These are phyloP conservation scores for Venturia canescens DNA, from an alignment of 1,140 invertebrate genomes.

Conservation along the genomic window DNA sequence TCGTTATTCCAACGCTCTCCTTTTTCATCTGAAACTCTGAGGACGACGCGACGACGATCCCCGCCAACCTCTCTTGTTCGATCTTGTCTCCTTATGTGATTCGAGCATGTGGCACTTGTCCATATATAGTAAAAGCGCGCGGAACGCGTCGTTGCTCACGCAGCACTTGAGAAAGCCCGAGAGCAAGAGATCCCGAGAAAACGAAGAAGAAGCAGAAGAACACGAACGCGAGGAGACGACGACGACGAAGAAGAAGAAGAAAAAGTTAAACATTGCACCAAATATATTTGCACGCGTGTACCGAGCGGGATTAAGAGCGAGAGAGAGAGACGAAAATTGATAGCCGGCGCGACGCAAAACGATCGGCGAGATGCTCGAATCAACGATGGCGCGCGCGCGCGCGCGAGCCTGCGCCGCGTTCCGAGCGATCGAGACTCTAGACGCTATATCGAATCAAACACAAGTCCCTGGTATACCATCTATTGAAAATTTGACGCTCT, in stretches of 20 bases:
- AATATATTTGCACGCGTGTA: not conserved
- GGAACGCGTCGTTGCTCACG: conserved; percentile 33
- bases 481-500: conserved; percentile 11
- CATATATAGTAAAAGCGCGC: conserved; percentile 43
- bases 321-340: conserved; percentile 26
- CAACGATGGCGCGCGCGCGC: not conserved
- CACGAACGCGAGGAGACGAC: not conserved
- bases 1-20: not conserved
- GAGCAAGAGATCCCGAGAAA: not conserved
- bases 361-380: conserved; percentile 21
- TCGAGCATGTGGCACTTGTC: conserved; percentile 35
- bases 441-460: conserved; percentile 9
- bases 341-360: conserved; percentile 25
- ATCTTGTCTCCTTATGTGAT: conserved; percentile 26
- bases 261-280: not conserved
- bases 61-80: conserved; percentile 18
- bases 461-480: not conserved
- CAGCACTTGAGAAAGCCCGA: conserved; percentile 22
- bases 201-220: not conserved
- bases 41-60: not conserved
- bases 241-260: conserved; percentile 17
- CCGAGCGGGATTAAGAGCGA: not conserved
- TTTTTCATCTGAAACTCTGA: conserved; percentile 20
- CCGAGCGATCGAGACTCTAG: not conserved
- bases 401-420: not conserved